These are phyloP conservation scores for Apamea crenata DNA, from an alignment of 2,888 invertebrate species.

Conservation along the genomic window DNA sequence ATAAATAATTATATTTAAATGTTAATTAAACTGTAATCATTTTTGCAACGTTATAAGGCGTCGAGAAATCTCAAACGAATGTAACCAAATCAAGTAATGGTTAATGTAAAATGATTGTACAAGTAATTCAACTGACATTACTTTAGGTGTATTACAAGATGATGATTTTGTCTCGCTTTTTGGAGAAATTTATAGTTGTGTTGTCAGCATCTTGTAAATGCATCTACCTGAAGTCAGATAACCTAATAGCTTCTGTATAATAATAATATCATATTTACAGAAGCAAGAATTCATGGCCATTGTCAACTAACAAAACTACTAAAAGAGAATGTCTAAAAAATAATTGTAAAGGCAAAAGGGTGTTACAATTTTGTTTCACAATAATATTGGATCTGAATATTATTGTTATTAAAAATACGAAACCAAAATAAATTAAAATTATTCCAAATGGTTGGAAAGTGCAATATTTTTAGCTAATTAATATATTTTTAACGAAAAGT, in stretches of 20 bases:
- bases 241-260: neutral
- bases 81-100: constrained; percentile 5
- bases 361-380: constrained; percentile 4
- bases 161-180: neutral
- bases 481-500: constrained; percentile 32
- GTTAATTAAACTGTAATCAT: neutral
- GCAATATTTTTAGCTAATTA: constrained; percentile 61
- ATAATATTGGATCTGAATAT: constrained; percentile 1
- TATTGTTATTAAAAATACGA: constrained; percentile 1
- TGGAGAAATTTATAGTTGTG: neutral
- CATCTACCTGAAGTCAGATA: neutral
- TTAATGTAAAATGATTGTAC: constrained; percentile 30
- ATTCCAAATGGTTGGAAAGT: constrained; percentile 44
- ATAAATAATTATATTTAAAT: neutral
- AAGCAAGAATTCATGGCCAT: constrained; percentile 16
- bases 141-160: neutral
- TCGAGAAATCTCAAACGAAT: neutral
- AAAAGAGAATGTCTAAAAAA: neutral
- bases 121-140: constrained; percentile 17
- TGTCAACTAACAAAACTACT: constrained; percentile 10
- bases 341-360: neutral
- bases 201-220: constrained; percentile 9
- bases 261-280: constrained; percentile 20
- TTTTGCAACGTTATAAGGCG: neutral
- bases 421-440: constrained; percentile 42